phyloP scores from a whole-genome alignment of 2,113 vertebrate genomes.

The Hippocampus comes region DNA sequence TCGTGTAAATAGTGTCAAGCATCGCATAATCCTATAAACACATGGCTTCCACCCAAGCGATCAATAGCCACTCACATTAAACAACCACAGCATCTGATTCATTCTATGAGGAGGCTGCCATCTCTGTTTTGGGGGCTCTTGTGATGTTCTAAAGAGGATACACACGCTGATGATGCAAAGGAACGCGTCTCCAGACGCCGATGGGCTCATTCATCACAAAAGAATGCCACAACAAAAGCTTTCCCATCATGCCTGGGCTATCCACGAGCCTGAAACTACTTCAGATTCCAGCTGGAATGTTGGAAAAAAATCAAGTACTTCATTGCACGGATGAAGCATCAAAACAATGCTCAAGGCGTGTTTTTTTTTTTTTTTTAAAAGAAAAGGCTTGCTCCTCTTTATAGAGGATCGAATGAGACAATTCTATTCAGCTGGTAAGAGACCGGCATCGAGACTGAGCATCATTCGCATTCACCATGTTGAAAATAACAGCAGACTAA shows the following conservation, averaged over 20 bases:
- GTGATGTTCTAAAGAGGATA: background rate
- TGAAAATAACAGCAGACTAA: background rate
- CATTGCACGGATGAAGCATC: too few relatives aligned
- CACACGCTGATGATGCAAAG: background rate
- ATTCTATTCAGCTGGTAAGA: background rate
- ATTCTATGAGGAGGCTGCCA: background rate
- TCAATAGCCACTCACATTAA: background rate
- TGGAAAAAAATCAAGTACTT: too few relatives aligned
- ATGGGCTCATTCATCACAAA: constrained; percentile 3
- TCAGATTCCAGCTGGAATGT: background rate
- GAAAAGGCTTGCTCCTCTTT: too few relatives aligned
- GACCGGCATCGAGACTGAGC: background rate
- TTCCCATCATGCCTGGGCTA: background rate
- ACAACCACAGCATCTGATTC: background rate
- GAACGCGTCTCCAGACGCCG: background rate
- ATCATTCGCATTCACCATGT: background rate
- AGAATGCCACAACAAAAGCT: constrained; percentile 1
- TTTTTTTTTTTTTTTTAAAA: too few relatives aligned
- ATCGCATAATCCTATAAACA: constrained; percentile 5
- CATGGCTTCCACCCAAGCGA: constrained; percentile 17
- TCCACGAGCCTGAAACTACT: background rate
- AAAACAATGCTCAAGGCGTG: too few relatives aligned
- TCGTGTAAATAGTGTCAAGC: background rate
- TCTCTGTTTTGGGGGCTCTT: background rate
- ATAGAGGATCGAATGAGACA: too few relatives aligned